Evolutionary conservation across 2,113 vertebrate genomes (phyloP).

Genomic region (Rhabdornis inornatus): DNA sequence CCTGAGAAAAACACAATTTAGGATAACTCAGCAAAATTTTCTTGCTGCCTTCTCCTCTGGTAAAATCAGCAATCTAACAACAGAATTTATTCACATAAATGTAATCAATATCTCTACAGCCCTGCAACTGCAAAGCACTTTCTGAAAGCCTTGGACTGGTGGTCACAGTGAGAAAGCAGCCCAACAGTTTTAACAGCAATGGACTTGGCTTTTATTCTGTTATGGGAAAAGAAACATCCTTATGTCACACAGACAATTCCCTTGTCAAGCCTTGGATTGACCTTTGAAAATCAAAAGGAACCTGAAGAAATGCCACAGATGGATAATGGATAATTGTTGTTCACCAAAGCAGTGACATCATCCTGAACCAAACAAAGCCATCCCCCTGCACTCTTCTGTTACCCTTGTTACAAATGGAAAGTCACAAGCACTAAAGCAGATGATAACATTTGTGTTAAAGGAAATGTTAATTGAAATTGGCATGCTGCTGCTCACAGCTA

Average conservation of each 20-base stretch:
- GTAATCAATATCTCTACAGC: background rate
- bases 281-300: background rate
- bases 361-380: background rate
- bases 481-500: background rate
- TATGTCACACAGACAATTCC: background rate
- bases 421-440: background rate
- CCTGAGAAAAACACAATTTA: background rate
- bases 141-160: background rate
- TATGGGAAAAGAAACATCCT: background rate
- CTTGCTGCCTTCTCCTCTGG: background rate
- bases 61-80: background rate
- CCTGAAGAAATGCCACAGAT: background rate
- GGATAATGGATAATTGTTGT: background rate
- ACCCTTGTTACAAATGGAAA: background rate
- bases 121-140: background rate
- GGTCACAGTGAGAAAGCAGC: background rate
- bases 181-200: background rate
- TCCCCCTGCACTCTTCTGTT: background rate
- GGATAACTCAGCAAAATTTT: background rate
- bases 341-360: background rate
- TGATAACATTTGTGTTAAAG: conserved; percentile 41
- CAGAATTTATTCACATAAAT: background rate
- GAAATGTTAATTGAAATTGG: conserved; percentile 55
- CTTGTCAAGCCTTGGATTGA: background rate
- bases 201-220: background rate